Percentiles rank a stretch among this genome's conserved stretches.
phyloP scores from a whole-genome alignment of 2,113 vertebrate genomes.

The Peromyscus leucopus region DNA sequence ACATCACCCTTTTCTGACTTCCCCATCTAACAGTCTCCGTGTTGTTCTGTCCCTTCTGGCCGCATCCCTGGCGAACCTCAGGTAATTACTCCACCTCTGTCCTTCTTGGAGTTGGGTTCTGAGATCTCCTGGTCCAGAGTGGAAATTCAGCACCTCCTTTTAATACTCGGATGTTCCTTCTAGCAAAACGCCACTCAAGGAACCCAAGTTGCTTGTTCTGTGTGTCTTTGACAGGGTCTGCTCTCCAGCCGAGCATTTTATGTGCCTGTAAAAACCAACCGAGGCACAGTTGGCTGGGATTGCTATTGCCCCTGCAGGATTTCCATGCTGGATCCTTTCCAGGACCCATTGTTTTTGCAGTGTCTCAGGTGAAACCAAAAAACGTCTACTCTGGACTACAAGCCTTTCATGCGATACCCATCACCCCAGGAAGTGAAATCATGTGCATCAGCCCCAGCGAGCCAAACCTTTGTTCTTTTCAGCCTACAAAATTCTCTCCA shows the following conservation, averaged over 20 bases:
- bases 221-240: slow-evolving; percentile 70
- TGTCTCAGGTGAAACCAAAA: slow-evolving; percentile 90
- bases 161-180: slow-evolving; percentile 43
- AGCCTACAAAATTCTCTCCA: slow-evolving; percentile 81
- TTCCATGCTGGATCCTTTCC: slow-evolving; percentile 88
- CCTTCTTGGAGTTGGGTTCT: not conserved
- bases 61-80: slow-evolving; percentile 68
- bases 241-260: slow-evolving; percentile 76
- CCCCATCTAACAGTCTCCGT: slow-evolving; percentile 65
- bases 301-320: slow-evolving; percentile 86
- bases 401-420: slow-evolving; percentile 88
- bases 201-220: slow-evolving; percentile 8
- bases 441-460: slow-evolving; percentile 87
- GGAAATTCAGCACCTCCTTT: slow-evolving; percentile 31
- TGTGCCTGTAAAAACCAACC: slow-evolving; percentile 80
- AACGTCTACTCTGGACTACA: slow-evolving; percentile 88
- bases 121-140: not conserved
- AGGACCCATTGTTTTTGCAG: slow-evolving; percentile 89
- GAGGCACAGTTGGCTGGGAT: slow-evolving; percentile 85
- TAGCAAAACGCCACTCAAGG: not conserved
- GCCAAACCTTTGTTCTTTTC: slow-evolving; percentile 88
- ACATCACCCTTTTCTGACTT: slow-evolving; percentile 83
- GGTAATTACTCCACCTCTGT: slow-evolving; percentile 46
- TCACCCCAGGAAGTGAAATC: slow-evolving; percentile 91
- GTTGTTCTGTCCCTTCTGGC: slow-evolving; percentile 60